Conservation (phyloP, 1,140 invertebrate species). For the Zophobas atratus region DNA sequence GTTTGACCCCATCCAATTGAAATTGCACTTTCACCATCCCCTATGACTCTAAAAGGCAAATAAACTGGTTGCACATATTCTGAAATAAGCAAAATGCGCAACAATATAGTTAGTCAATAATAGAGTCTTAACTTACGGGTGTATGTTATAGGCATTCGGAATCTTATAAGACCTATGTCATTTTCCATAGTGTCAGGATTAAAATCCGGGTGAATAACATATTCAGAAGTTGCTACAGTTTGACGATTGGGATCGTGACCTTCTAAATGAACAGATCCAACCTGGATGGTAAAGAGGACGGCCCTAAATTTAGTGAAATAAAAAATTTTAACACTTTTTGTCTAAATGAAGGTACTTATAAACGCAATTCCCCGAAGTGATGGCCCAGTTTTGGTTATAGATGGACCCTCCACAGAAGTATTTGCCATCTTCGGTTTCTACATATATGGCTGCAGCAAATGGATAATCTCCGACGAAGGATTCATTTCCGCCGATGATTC, state of each 20-base stretch:
- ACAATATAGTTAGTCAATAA: too few relatives aligned
- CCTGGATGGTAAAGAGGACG: background rate
- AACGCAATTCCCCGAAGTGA: background rate
- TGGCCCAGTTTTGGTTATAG: background rate
- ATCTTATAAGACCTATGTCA: background rate
- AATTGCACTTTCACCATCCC: background rate
- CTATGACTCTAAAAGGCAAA: too few relatives aligned
- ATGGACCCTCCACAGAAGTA: background rate
- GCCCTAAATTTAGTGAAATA: background rate
- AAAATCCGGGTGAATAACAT: background rate
- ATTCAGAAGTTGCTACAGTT: background rate
- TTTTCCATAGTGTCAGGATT: background rate
- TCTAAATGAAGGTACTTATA: background rate
- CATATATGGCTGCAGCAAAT: conserved; percentile 17
- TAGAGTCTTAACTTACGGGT: background rate
- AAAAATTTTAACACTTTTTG: too few relatives aligned
- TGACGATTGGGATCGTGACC: background rate
- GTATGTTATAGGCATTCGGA: background rate
- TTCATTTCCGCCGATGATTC: background rate
- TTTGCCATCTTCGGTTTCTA: background rate
- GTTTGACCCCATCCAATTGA: background rate
- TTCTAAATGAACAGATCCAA: background rate
- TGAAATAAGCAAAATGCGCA: too few relatives aligned
- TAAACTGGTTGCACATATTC: too few relatives aligned
- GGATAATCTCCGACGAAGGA: conserved; percentile 1